These are phyloP conservation scores for Grammomys dolichurus DNA, from an alignment of 2,113 vertebrate species.

Conservation along the genomic window DNA sequence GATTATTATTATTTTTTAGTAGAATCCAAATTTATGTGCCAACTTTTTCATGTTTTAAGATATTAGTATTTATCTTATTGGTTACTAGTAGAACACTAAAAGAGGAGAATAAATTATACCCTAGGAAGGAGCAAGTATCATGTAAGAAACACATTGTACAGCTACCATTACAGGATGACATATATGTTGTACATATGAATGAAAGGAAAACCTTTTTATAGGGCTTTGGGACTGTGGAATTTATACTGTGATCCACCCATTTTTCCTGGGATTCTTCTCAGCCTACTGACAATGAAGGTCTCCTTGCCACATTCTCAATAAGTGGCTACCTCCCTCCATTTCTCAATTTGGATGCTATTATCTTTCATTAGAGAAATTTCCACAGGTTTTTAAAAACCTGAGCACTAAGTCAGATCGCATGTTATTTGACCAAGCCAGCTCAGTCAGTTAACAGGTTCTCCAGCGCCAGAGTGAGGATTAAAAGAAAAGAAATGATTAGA, in stretches of 20 bases:
- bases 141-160: neutral
- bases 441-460: no score
- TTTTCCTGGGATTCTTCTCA: neutral
- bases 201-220: neutral
- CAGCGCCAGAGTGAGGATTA: no score
- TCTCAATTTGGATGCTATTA: neutral
- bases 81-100: neutral
- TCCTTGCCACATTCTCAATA: neutral
- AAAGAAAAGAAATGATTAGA: no score
- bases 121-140: no score
- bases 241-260: no score
- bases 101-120: neutral
- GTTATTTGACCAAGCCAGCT: no score
- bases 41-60: neutral
- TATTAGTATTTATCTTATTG: neutral
- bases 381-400: neutral
- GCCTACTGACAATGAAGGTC: neutral
- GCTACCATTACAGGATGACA: neutral
- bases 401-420: neutral
- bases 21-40: neutral
- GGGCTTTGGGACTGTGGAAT: neutral
- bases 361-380: neutral
- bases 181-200: neutral
- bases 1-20: neutral
- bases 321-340: neutral